These are phyloP conservation scores for Scolopax mira DNA, from an alignment of 2,113 vertebrate species.

Conservation along the genomic window DNA sequence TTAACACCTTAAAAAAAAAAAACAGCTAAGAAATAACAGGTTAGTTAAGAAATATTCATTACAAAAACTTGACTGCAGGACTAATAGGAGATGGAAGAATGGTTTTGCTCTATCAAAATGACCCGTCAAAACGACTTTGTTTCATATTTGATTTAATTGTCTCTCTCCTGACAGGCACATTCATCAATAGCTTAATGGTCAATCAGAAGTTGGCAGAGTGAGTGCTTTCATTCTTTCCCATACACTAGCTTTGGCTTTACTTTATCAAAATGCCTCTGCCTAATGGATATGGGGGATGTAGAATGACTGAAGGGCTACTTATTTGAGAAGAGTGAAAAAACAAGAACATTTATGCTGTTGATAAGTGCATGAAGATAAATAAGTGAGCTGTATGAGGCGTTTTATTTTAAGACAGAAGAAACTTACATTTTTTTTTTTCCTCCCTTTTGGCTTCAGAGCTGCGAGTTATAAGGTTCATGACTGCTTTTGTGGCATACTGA, in stretches of 20 bases:
- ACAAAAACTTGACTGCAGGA: conserved; percentile 87
- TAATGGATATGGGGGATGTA: conserved; percentile 86
- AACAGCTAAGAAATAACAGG: conserved; percentile 68
- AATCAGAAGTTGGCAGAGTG: conserved; percentile 97
- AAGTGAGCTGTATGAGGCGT: conserved; percentile 66
- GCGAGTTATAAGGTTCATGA: conserved; percentile 87
- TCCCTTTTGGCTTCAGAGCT: conserved; percentile 79
- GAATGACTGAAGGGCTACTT: conserved; percentile 85
- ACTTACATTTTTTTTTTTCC: conserved; percentile 66
- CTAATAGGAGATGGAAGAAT: conserved; percentile 91
- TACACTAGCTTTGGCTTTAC: conserved; percentile 88
- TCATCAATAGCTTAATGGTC: conserved; percentile 99
- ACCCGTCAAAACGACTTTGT: conserved; percentile 98
- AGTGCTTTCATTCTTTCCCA: conserved; percentile 96
- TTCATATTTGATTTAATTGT: conserved; percentile 99
- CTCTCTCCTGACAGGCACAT: conserved; percentile 99
- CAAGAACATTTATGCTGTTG: conserved; percentile 78
- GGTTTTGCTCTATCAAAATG: conserved; percentile 95
- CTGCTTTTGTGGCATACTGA: conserved; percentile 85
- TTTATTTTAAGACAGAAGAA: conserved; percentile 72
- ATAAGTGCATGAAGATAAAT: conserved; percentile 80
- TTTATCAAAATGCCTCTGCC: conserved; percentile 97
- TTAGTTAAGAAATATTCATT: conserved; percentile 80
- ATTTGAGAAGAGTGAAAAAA: conserved; percentile 81
- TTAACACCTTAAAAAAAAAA: conserved; percentile 61